phyloP scores from a whole-genome alignment of 1,140 invertebrate species.

The Euglossa dilemma region DNA sequence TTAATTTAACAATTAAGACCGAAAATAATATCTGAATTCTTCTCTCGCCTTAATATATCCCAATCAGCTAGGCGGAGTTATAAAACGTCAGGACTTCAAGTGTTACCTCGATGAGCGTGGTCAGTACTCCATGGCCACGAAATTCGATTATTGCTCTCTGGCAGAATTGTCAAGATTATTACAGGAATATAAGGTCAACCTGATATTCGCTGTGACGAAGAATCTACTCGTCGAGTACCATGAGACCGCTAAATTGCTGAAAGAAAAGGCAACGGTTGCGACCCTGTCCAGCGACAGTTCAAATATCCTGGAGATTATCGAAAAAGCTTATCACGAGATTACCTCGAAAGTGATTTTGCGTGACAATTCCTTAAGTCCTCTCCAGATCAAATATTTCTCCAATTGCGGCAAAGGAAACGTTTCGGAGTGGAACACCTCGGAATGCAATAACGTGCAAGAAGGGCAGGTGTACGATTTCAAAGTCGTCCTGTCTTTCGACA shows the following conservation, averaged over 20 bases:
- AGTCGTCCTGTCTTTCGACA: conserved; percentile 57
- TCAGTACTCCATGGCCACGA: conserved; percentile 60
- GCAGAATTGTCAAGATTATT: conserved; percentile 68
- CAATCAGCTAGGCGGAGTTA: conserved; percentile 63
- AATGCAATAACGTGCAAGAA: conserved; percentile 64
- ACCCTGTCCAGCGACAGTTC: conserved; percentile 68
- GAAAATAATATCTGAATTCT: too few species aligned
- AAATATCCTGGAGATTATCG: conserved; percentile 72
- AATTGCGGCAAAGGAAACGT: conserved; percentile 49
- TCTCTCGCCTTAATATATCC: not conserved
- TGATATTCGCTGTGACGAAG: conserved; percentile 71
- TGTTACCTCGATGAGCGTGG: conserved; percentile 67
- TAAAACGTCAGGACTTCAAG: conserved; percentile 65
- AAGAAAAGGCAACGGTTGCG: conserved; percentile 66
- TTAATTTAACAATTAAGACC: too few species aligned
- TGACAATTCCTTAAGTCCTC: conserved; percentile 62
- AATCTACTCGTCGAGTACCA: conserved; percentile 66
- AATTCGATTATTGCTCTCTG: conserved; percentile 70
- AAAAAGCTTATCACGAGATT: conserved; percentile 68
- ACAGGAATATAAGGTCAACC: conserved; percentile 62
- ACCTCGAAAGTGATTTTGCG: conserved; percentile 65
- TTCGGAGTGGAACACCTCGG: conserved; percentile 41
- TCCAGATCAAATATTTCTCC: conserved; percentile 64
- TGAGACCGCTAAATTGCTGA: conserved; percentile 55
- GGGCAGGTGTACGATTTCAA: conserved; percentile 68